Base-by-base conservation (phyloP, 2,113 vertebrate genomes). In the Thamnaconus septentrionalis region DNA sequence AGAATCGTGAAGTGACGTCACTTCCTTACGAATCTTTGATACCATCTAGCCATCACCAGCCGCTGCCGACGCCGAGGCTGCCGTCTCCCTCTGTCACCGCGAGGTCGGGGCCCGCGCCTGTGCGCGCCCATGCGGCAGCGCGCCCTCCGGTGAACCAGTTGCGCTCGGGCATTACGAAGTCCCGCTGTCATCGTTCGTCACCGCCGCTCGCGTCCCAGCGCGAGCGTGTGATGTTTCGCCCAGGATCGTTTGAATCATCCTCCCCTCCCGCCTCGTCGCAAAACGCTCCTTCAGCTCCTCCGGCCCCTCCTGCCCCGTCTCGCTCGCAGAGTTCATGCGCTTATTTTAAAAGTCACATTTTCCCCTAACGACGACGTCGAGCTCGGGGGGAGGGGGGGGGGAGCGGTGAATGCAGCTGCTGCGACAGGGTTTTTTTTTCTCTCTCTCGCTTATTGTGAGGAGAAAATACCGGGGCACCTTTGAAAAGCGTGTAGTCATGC, bases 141-240 rank as follows among this genome's bases (percentile, higher is more conserved):
- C 44, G 44, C 7, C 44, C 44, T 45, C 44, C 44, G 7, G 44
- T 45, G 10, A 74, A 45, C 12, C 51, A 41, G 53, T 49, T 18
- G 49, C 8, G 0, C 48, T 31, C 60, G 47, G n/a, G 48, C 46
- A 66, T 64, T 71, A 58, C 61, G 73, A 62, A 69, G 18, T 9
- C 18, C 60, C 46, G 53, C 4, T 74, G 56, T 59, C 68, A 61
- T 48, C 60, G 42, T 58, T 70, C 6, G 4, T 74, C 76, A 61
- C 54, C 12, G 0, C 49, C 56, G 7, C 5, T 61, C 8, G 53
- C 53, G 63, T 54, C 53, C 61, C 48, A 31, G 56, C n/a, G n/a
- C 44, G 8, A 31, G 41, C 41, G 61, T 48, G 0, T 41, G 2
- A 59, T 51, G 50, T 64, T 58, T 52, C 54, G 8, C 49, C 41